Evolutionary conservation across 2,113 vertebrate genomes (phyloP), one percentile per base, ranked within the genome.

Genomic region (Patagioenas fasciata): DNA sequence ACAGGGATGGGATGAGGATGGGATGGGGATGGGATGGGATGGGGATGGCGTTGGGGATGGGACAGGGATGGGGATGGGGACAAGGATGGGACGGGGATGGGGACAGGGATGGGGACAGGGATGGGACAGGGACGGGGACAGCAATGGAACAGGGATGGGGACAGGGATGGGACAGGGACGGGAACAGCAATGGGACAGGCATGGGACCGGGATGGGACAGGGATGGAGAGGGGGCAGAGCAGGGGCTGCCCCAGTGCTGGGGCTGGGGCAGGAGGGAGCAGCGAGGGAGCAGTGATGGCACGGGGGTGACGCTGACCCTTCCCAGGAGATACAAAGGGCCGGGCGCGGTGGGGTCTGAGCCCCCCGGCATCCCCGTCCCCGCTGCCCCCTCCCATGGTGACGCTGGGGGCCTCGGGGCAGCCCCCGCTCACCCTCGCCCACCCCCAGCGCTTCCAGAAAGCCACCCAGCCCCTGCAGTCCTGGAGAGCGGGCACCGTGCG

Each of bases 381-480:
- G 75, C 47, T 26, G 36, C 47, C 36, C 60, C 60, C 40, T n/a
- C 48, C 75, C 1, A 2, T 6, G 11, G 24, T 3, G 10, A 53
- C 0, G 1, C 26, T 24, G 32, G 13, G 32, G 56, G 25, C 25
- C 34, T 47, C 6, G 8, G 57, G 38, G 26, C 47, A 57, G 60
- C 34, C 21, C 13, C 23, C 18, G 9, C 31, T 60, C 62, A 69
- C 71, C 16, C 24, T n/a, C 0, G 1, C 25, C 42, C n/a, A n/a
- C 31, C 19, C 9, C 20, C 97, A 99, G 98, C 98, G 98, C 69
- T 98, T 98, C 86, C 77, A 85, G 78, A 98, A 98, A 95, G 91
- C 98, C 14, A 98, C 98, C 38, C 97, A 95, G 74, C 98, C 98
- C 25, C 93, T 98, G 54, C 97, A 97, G 80, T 98, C 98, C 74